Percentiles rank a stretch among this genome's conserved stretches.
phyloP scores from a whole-genome alignment of 2,113 vertebrate species.

The Tinamus guttatus region DNA sequence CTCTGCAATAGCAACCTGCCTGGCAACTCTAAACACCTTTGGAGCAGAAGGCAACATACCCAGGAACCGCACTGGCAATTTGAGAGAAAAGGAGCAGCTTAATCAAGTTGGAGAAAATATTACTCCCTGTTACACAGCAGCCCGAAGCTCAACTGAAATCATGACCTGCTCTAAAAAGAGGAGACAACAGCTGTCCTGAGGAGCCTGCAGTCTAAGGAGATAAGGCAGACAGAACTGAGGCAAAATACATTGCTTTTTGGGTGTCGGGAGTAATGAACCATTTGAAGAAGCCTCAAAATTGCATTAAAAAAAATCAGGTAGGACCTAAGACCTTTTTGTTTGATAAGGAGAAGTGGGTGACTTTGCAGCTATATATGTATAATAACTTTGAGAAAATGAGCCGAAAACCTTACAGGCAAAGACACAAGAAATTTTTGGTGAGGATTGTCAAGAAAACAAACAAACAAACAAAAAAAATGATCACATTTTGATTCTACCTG shows the following conservation, averaged over 20 bases:
- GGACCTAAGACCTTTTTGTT: not conserved
- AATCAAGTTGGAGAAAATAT: not conserved
- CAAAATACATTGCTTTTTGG: not conserved
- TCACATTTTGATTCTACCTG: constrained; percentile 8
- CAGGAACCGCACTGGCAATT: not conserved
- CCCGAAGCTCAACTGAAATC: not conserved
- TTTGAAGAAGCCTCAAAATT: not conserved
- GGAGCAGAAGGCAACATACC: not conserved
- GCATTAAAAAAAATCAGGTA: not conserved
- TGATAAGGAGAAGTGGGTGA: not conserved
- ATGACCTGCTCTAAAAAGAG: not conserved
- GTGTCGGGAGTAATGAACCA: not conserved
- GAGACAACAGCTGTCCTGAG: not conserved
- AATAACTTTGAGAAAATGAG: not conserved
- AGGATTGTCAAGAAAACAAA: not conserved
- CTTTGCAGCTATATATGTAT: rapidly evolving
- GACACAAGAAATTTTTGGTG: not conserved
- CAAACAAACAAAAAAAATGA: not conserved
- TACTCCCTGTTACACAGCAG: not conserved
- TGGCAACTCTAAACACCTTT: not conserved
- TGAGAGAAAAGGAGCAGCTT: not conserved
- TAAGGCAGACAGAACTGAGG: not conserved
- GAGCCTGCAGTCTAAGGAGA: not conserved
- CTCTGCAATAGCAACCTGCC: not conserved
- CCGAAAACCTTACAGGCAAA: not conserved